Percentiles rank a stretch among this genome's conserved stretches.
phyloP scores from a whole-genome alignment of 1,140 invertebrate species.

The Drosophila mauritiana region DNA sequence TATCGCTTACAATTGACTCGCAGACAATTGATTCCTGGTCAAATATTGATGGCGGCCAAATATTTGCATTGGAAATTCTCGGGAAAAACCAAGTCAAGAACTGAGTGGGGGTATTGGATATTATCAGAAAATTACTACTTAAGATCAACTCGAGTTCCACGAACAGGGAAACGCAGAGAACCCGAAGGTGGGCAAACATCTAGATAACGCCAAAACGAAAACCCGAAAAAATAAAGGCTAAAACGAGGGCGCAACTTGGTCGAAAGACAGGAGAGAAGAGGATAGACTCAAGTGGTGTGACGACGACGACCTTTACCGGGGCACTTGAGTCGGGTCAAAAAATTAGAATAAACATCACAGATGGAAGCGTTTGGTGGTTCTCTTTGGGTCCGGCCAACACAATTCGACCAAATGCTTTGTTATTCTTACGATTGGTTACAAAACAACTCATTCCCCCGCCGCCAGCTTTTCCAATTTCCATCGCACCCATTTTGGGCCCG shows the following conservation, averaged over 20 bases:
- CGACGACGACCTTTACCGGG: conserved; percentile 68
- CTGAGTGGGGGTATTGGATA: conserved; percentile 16
- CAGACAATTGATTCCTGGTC: conserved; percentile 20
- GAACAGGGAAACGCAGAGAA: conserved; percentile 48
- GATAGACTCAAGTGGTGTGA: conserved; percentile 71
- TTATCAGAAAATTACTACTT: conserved; percentile 84
- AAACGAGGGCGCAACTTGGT: conserved; percentile 62
- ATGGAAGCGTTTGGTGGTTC: conserved; percentile 59
- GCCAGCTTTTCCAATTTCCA: conserved; percentile 22
- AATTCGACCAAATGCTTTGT: conserved; percentile 45
- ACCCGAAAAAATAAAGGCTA: conserved; percentile 20
- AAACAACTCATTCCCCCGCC: conserved; percentile 42
- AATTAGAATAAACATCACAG: conserved; percentile 80
- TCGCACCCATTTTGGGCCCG: conserved; percentile 65
- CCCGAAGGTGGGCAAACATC: conserved; percentile 65
- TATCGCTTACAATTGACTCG: conserved; percentile 68
- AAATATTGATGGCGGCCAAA: conserved; percentile 64
- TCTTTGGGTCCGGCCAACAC: conserved; percentile 35
- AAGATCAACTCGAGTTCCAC: conserved; percentile 72
- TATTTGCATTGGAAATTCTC: conserved; percentile 63
- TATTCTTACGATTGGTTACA: conserved; percentile 83
- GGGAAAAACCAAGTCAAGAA: conserved; percentile 31
- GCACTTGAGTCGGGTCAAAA: conserved; percentile 80
- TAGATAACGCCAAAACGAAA: conserved; percentile 68
- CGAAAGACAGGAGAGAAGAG: conserved; percentile 25